A percentile compares a stretch with the other conserved stretches of the same genome.
Evolutionary conservation across 1,140 invertebrate species (phyloP).

Genomic region (Carposina sasakii): DNA sequence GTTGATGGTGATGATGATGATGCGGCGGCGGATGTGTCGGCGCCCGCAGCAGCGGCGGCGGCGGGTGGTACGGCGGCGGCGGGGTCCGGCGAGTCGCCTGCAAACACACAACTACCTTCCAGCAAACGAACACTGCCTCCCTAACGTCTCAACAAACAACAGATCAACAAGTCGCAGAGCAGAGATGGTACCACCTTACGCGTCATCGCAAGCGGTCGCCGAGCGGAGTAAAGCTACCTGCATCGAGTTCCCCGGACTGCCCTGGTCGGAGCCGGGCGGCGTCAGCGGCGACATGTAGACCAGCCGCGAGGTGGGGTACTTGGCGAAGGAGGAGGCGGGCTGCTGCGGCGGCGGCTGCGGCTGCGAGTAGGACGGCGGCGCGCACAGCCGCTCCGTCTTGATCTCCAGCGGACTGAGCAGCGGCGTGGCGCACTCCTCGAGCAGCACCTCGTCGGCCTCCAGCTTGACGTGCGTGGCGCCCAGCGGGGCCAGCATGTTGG

Average conservation of each 20-base stretch:
- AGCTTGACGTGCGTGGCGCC: slow-evolving; percentile 80
- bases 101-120: slow-evolving; percentile 25
- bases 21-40: slow-evolving; percentile 63
- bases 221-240: slow-evolving; percentile 46
- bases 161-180: slow-evolving; percentile 47
- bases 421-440: slow-evolving; percentile 73
- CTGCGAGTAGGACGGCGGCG: slow-evolving; percentile 55
- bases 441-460: slow-evolving; percentile 79
- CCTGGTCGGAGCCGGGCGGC: slow-evolving; percentile 87
- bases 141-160: too few species aligned
- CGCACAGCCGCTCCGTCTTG: slow-evolving; percentile 52
- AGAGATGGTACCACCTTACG: slow-evolving; percentile 76
- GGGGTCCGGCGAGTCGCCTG: slow-evolving; percentile 55
- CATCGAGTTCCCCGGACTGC: slow-evolving; percentile 79
- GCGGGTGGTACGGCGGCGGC: slow-evolving; percentile 58
- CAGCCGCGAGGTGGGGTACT: slow-evolving; percentile 67
- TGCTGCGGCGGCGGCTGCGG: slow-evolving; percentile 59
- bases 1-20: slow-evolving; percentile 62
- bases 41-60: slow-evolving; percentile 50
- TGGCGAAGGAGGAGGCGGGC: slow-evolving; percentile 51
- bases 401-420: slow-evolving; percentile 82
- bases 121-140: too few species aligned
- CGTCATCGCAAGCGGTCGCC: slow-evolving; percentile 55
- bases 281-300: slow-evolving; percentile 87
- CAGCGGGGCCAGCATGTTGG: slow-evolving; percentile 83